A percentile compares a stretch with the other conserved stretches of the same genome.
Conservation (phyloP, 2,797 vertebrate species). For the Danio jaintianensis region DNA sequence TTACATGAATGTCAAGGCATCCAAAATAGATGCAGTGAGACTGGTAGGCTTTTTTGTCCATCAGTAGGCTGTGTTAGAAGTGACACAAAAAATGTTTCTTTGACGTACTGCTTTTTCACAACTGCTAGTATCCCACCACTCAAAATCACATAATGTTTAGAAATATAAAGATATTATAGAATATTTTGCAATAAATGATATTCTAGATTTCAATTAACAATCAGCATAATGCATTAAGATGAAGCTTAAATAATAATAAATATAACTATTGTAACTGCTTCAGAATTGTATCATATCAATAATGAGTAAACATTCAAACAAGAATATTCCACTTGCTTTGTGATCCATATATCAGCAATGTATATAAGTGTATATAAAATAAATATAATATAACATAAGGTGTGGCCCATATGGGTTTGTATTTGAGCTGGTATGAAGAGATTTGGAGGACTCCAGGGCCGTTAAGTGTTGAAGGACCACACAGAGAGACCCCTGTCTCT, state of each 20-base stretch:
- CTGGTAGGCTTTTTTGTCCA: not conserved
- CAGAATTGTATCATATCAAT: not conserved
- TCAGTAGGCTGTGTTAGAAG: not conserved
- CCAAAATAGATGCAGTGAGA: not conserved
- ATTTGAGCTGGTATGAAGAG: slow-evolving; percentile 47
- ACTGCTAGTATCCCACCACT: not conserved
- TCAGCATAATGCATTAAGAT: not conserved
- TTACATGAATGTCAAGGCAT: not conserved
- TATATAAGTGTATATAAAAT: slow-evolving; percentile 47
- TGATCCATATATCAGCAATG: slow-evolving; percentile 34
- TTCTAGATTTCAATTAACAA: not conserved
- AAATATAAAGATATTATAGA: not conserved
- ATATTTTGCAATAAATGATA: not conserved
- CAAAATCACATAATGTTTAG: not conserved
- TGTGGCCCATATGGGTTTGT: slow-evolving; percentile 48
- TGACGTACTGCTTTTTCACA: not conserved
- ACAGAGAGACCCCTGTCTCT: slow-evolving; percentile 66
- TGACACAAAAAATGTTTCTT: not conserved
- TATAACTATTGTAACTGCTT: not conserved
- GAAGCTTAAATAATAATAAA: not conserved
- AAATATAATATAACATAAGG: slow-evolving; percentile 54
- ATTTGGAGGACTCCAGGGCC: slow-evolving; percentile 65
- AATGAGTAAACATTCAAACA: not conserved
- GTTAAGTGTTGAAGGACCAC: slow-evolving; percentile 74
- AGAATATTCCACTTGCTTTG: not conserved